phyloP scores from a whole-genome alignment of 2,888 invertebrate genomes.

The Cephalotes varians region DNA sequence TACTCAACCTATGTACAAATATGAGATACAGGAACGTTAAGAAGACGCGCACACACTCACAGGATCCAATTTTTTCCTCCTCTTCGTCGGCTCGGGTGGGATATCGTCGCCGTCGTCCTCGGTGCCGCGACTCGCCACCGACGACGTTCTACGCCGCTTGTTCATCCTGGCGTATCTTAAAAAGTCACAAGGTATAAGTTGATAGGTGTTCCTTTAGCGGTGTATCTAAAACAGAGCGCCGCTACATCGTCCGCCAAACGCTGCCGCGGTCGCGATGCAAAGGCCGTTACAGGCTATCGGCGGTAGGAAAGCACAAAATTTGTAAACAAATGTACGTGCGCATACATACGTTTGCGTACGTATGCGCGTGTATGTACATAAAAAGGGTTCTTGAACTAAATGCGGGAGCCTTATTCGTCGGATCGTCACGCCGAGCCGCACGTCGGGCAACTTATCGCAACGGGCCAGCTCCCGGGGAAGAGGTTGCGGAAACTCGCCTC shows the following conservation, averaged over 20 bases:
- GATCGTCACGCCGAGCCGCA: slow-evolving; percentile 3
- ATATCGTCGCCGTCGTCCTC: slow-evolving; percentile 92
- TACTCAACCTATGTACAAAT: background rate
- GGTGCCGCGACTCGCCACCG: slow-evolving; percentile 91
- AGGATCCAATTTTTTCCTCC: slow-evolving; percentile 92
- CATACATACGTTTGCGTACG: slow-evolving; percentile 2
- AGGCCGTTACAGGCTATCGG: background rate
- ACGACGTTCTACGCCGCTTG: slow-evolving; percentile 93
- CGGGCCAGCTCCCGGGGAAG: background rate
- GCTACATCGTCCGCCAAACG: slow-evolving; percentile 1
- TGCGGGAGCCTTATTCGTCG: slow-evolving; percentile 21
- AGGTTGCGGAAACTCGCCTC: background rate
- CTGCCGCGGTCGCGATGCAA: background rate
- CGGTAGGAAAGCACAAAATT: slow-evolving; percentile 1
- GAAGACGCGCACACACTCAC: slow-evolving; percentile 86
- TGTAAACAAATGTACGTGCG: slow-evolving; percentile 49
- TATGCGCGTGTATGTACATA: slow-evolving; percentile 33
- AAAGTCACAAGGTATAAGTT: slow-evolving; percentile 47
- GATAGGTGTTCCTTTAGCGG: background rate
- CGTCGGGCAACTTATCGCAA: slow-evolving; percentile 26
- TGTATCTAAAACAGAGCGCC: background rate
- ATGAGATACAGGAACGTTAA: background rate
- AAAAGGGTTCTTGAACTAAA: slow-evolving; percentile 47
- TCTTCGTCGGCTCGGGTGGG: slow-evolving; percentile 85
- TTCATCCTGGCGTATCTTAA: slow-evolving; percentile 87